phyloP scores from a whole-genome alignment of 2,888 invertebrate genomes.

The Dicranocentrus wangi region DNA sequence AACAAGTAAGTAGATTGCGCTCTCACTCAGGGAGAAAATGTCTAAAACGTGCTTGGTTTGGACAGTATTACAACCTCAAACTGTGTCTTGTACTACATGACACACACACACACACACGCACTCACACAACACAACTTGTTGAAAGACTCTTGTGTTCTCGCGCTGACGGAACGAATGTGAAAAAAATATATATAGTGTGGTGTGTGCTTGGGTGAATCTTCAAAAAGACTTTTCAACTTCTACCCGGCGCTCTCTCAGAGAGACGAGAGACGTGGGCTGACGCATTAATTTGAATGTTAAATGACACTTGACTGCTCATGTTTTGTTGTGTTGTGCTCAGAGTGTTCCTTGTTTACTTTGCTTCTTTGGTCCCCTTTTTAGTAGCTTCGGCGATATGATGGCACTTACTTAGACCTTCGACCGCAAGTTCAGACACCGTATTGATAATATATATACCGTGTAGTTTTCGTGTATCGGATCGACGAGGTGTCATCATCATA shows the following conservation, averaged over 20 bases:
- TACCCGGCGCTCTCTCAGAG: neutral
- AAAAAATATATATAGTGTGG: no score
- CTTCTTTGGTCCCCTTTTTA: conserved; percentile 14
- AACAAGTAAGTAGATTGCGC: neutral
- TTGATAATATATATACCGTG: neutral
- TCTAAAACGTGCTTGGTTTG: no score
- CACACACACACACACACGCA: neutral
- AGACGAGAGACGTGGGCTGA: conserved; percentile 34
- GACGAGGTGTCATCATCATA: conserved; percentile 48
- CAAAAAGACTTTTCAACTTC: neutral
- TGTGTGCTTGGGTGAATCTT: no score
- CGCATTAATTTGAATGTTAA: conserved; percentile 56
- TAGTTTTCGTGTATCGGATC: conserved; percentile 5
- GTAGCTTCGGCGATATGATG: conserved; percentile 23
- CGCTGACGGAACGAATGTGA: no score
- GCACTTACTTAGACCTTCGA: conserved; percentile 26
- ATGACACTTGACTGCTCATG: conserved; percentile 48
- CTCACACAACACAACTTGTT: conserved; percentile 37
- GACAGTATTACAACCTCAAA: neutral
- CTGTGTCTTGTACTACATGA: neutral
- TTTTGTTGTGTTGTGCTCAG: conserved; percentile 10
- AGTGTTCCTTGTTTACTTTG: conserved; percentile 20
- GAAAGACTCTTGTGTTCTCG: conserved; percentile 38
- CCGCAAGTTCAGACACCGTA: neutral
- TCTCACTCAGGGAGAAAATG: neutral